These are phyloP conservation scores for Urophycis tenuis DNA, from an alignment of 2,797 vertebrate species.

Conservation along the genomic window DNA sequence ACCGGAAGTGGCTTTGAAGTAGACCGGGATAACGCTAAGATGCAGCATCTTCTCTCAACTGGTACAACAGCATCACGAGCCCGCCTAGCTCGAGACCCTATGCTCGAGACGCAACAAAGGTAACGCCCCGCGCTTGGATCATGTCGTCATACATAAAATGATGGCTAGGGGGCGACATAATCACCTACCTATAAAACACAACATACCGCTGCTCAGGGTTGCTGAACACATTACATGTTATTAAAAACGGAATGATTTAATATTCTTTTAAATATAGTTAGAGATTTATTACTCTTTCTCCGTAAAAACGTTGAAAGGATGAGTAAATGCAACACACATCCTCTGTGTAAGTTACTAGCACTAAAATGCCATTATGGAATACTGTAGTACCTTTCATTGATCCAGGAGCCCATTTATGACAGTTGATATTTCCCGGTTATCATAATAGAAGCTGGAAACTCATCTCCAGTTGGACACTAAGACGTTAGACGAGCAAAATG, in stretches of 20 bases:
- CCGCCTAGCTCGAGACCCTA: slow-evolving; percentile 6
- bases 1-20: not conserved
- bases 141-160: not conserved
- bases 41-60: not conserved
- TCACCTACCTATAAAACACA: not conserved
- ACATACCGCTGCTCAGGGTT: not conserved
- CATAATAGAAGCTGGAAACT: not conserved
- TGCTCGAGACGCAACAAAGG: slow-evolving; percentile 18
- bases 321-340: not conserved
- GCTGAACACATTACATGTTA: not conserved
- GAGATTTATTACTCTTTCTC: not conserved
- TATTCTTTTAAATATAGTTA: not conserved
- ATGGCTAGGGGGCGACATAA: not conserved
- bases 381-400: not conserved
- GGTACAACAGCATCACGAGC: not conserved
- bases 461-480: not conserved
- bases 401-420: not conserved
- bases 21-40: not conserved
- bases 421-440: not conserved
- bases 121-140: slow-evolving; percentile 25
- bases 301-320: not conserved
- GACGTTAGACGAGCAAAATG: not conserved
- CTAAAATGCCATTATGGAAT: not conserved
- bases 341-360: not conserved
- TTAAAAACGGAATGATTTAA: not conserved